phyloP scores from a whole-genome alignment of 1,140 invertebrate species.

The Linepithema humile region DNA sequence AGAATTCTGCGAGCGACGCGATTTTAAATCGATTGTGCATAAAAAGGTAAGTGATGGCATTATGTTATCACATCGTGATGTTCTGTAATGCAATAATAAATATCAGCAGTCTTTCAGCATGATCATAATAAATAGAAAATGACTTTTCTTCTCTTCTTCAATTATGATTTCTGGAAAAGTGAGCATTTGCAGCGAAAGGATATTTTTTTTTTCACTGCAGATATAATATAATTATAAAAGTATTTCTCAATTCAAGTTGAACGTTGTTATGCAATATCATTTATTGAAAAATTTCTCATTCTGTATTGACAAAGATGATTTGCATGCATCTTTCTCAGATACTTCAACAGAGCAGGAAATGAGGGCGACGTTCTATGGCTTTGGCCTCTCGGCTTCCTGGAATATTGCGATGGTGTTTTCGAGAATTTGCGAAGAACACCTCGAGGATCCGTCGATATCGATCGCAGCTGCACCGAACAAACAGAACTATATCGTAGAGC shows the following conservation, averaged over 20 bases:
- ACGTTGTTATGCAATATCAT: neutral
- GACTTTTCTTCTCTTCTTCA: neutral
- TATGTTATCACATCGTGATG: neutral
- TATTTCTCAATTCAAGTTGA: neutral
- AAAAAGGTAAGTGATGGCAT: neutral
- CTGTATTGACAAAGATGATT: neutral
- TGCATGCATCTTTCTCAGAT: neutral
- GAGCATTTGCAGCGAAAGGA: neutral
- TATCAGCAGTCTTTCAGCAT: neutral
- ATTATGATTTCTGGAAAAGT: neutral
- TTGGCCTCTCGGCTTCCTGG: neutral
- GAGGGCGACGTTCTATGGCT: neutral
- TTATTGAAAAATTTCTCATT: neutral
- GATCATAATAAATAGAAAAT: neutral
- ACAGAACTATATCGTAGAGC: conserved; percentile 12
- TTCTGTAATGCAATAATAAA: neutral
- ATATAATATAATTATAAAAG: neutral
- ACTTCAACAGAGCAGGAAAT: neutral
- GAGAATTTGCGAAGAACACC: conserved; percentile 26
- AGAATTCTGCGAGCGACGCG: conserved; percentile 9
- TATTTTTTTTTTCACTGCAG: neutral
- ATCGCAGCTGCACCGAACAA: conserved; percentile 21
- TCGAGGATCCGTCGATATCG: conserved; percentile 20
- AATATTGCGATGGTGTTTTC: conserved; percentile 10
- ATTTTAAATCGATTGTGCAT: neutral